Conservation (phyloP, 2,113 vertebrate genomes). For the Bothrops jararaca region DNA sequence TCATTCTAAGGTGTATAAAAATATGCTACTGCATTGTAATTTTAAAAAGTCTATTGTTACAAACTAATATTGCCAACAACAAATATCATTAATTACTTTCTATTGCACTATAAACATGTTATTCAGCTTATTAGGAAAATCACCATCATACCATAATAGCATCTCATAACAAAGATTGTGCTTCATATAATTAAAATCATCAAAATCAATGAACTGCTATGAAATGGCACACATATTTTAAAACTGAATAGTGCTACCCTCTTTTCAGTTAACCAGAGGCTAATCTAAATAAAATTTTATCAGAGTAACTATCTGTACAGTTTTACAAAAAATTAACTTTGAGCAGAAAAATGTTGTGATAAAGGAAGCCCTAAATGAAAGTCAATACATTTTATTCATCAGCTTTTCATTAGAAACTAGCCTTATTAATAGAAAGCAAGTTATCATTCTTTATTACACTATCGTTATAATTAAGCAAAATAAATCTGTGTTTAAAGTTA, state of each 20-base stretch:
- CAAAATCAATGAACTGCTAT: background rate
- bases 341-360: background rate
- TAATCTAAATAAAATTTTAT: background rate
- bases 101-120: background rate
- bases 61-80: background rate
- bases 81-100: background rate
- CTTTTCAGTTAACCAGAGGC: background rate
- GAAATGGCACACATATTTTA: background rate
- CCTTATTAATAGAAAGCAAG: background rate
- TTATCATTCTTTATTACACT: background rate
- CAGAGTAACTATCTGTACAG: background rate
- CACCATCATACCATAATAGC: background rate
- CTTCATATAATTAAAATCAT: background rate
- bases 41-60: background rate
- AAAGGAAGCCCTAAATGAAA: background rate
- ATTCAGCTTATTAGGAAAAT: background rate
- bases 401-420: background rate
- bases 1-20: background rate
- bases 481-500: background rate
- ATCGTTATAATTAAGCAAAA: background rate
- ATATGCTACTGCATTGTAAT: background rate
- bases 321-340: background rate
- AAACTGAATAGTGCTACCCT: background rate
- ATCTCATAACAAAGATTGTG: background rate
- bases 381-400: background rate